phyloP scores from a whole-genome alignment of 2,113 vertebrate species.

The Craseonycteris thonglongyai region DNA sequence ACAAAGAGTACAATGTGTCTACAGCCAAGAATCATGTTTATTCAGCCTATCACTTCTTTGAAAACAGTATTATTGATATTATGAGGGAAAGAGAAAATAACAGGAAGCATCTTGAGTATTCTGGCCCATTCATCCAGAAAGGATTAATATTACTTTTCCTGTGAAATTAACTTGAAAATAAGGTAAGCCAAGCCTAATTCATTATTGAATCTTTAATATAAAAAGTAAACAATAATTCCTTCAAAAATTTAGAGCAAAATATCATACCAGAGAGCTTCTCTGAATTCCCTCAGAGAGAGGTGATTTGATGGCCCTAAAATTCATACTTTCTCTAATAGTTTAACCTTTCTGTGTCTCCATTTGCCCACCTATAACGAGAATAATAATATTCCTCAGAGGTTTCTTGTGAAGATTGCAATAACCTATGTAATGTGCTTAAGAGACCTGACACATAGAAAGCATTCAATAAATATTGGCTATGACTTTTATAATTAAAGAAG shows the following conservation, averaged over 20 bases:
- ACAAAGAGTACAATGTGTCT: neutral
- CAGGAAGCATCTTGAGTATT: neutral
- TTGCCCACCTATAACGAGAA: neutral
- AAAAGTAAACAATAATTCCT: neutral
- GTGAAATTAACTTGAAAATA: neutral
- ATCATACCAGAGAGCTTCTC: neutral
- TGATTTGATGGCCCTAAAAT: neutral
- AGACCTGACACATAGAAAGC: neutral
- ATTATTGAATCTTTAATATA: neutral
- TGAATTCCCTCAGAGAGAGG: neutral
- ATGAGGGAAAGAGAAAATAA: neutral
- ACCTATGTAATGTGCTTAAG: neutral
- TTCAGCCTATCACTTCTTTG: neutral
- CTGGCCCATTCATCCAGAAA: neutral
- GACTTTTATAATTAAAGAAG: neutral
- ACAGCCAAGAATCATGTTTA: neutral
- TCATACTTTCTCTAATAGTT: neutral
- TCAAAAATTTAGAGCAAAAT: neutral
- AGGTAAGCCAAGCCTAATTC: neutral
- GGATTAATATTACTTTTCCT: neutral
- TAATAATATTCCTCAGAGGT: neutral
- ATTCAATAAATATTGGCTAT: neutral
- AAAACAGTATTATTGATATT: neutral
- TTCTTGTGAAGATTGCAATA: neutral
- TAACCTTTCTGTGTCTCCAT: neutral